Percentiles rank a stretch among this genome's conserved stretches.
phyloP scores from a whole-genome alignment of 2,797 vertebrate genomes.

The Xenentodon cancila region DNA sequence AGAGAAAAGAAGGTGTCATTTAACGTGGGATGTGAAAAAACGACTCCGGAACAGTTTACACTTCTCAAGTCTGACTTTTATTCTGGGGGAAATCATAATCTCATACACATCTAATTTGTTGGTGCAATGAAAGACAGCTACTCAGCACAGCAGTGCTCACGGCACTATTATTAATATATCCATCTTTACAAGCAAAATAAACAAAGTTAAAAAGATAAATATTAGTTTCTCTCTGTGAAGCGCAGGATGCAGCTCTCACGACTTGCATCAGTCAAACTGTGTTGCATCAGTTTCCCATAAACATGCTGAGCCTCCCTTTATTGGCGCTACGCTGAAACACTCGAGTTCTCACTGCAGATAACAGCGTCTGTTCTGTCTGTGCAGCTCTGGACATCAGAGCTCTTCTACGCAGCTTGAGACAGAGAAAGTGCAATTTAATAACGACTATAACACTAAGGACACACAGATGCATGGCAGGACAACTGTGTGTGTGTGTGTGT shows the following conservation, averaged over 20 bases:
- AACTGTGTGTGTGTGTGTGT: conserved; percentile 14
- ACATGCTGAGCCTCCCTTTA: conserved; percentile 46
- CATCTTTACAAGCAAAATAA: conserved; percentile 66
- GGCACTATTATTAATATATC: conserved; percentile 45
- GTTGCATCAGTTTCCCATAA: conserved; percentile 56
- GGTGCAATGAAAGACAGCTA: conserved; percentile 67
- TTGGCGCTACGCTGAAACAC: conserved; percentile 45
- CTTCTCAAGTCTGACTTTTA: conserved; percentile 60
- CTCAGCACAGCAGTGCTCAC: conserved; percentile 66
- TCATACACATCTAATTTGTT: conserved; percentile 56
- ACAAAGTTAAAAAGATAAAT: conserved; percentile 73
- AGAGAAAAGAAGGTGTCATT: too few relatives aligned
- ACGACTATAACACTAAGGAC: conserved; percentile 52
- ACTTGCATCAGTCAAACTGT: conserved; percentile 16
- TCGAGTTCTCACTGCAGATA: conserved; percentile 46
- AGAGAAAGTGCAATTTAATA: conserved; percentile 75
- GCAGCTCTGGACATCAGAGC: conserved; percentile 43
- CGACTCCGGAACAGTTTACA: neutral
- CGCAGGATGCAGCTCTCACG: conserved; percentile 34
- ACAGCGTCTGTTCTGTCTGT: conserved; percentile 50
- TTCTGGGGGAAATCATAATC: conserved; percentile 66
- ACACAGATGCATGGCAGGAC: conserved; percentile 40
- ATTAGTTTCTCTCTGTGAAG: conserved; percentile 63
- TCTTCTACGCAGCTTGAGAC: conserved; percentile 42
- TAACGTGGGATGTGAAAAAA: too few relatives aligned